These are phyloP conservation scores for Champsocephalus esox DNA, from an alignment of 2,797 vertebrate species.

Conservation along the genomic window DNA sequence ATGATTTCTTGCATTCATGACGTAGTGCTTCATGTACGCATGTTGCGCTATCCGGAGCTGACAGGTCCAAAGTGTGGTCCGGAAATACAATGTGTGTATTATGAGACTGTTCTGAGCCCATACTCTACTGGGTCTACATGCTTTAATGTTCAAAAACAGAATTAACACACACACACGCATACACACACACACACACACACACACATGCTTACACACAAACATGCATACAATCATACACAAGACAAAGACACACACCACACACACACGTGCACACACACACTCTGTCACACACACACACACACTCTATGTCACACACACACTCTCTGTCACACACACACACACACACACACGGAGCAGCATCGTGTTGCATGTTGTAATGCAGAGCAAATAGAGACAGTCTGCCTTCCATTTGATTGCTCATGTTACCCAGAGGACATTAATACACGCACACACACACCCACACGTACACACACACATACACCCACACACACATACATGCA, in stretches of 20 bases:
- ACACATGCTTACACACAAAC: background rate
- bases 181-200: no score
- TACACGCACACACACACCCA: background rate
- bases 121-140: no score
- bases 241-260: slow-evolving; percentile 8
- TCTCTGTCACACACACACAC: background rate
- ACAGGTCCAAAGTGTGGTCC: no score
- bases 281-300: background rate
- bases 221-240: background rate
- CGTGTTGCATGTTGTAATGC: slow-evolving; percentile 50
- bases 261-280: no score
- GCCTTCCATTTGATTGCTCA: slow-evolving; percentile 63
- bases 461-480: background rate
- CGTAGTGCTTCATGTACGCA: no score
- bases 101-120: no score
- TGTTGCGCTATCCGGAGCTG: no score
- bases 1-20: no score
- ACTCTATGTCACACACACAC: background rate
- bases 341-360: background rate
- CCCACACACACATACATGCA: no score
- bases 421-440: slow-evolving; percentile 58
- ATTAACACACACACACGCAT: no score
- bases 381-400: slow-evolving; percentile 62
- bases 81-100: no score
- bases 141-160: no score